Base-by-base conservation (phyloP, 2,888 invertebrate genomes). In the Cotesia congregata region DNA sequence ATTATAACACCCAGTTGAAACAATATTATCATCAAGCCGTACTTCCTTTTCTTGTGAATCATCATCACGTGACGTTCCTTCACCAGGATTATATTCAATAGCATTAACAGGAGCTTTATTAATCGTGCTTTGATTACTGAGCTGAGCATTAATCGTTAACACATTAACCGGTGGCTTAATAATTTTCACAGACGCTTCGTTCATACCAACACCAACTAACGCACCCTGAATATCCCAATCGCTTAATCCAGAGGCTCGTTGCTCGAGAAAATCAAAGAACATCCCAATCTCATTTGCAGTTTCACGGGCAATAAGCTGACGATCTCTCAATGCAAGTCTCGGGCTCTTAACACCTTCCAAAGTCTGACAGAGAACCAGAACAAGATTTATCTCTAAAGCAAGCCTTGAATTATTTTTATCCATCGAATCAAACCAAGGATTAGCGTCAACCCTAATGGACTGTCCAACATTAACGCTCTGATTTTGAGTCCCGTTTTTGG, bases 391-490 rank as follows among this genome's bases (percentile, higher is more conserved):
- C 77, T 90, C 90, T 1, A 90, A 81, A 0, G 89, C 89, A 0
- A 89, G 80, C 62, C 88, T 82, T 3, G 89, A 86, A 39, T 89
- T 89, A 50, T 88, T 86, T 50, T 88, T 85, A 41, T 89, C 87
- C 90, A 90, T 89, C 6, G 88, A 88, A 39, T 88, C 86, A 75
- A 89, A 89, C 89, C 89, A 89, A 0, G 89, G 89, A 77, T 82
- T 82, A 0, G 79, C 77, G 65, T 82, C 82, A 40, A 76, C 74
- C 50, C 82, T 62, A 0, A 77, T 72, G 38, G 75, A 72, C 62
- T 77, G 77, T 38, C 74, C 78, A 41, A 39, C 17, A 50, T 15
- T 64, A 5, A 69, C 75, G 68, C 60, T 75, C 5, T 76, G 76
- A 12, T 70, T 59, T 20, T 73, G 78, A 15, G 61, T 80, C 2